Base-by-base conservation (phyloP, 2,797 vertebrate species). In the Champsocephalus gunnari region DNA sequence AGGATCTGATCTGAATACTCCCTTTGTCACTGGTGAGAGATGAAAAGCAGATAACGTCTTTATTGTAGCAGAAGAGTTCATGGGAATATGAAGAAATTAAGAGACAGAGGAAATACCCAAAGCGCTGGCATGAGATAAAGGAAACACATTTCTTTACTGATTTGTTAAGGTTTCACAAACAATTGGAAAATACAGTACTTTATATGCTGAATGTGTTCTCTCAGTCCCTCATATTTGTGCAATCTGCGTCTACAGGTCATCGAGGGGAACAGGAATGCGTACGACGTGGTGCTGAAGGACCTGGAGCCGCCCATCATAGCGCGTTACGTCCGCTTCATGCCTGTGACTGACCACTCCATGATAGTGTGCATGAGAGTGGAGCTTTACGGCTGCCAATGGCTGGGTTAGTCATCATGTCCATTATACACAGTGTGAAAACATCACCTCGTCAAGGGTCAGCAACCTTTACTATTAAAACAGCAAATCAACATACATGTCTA, bases 281-380 rank as follows among this genome's bases (percentile, higher is more conserved):
- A 99, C 0, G 98, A 98, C 55, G 96, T 96, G 0, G 96, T 99
- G 54, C 95, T 99, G 73, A 98, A 98, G 92, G 98, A 99, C 80
- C 91, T 99, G 89, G 97, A 98, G 88, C 98, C 98, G 0, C 97
- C 98, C 21, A 96, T 99, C 50, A 96, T 99, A 0, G 97, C 97
- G 12, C 96, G 96, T 58, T 98, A 96, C 13, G 94, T 99, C 10
- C 97, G 97, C 79, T 99, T 99, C 87, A 96, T 99, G 92, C 98
- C 98, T 0, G 94, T 99, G 87, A 97, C 97, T 0, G 97, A 99
- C 86, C 96, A 97, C 87, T 97, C 97, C 75, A 97, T 97, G 95
- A 98, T 96, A 0, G 97, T 98, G 76, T 99, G 98, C 54, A 96
- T 99, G 95, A 95, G 98, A 0, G 98, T 99, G 88, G 98, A 99